phyloP scores from a whole-genome alignment of 2,797 vertebrate genomes.

The Pseudomugil tenellus region DNA sequence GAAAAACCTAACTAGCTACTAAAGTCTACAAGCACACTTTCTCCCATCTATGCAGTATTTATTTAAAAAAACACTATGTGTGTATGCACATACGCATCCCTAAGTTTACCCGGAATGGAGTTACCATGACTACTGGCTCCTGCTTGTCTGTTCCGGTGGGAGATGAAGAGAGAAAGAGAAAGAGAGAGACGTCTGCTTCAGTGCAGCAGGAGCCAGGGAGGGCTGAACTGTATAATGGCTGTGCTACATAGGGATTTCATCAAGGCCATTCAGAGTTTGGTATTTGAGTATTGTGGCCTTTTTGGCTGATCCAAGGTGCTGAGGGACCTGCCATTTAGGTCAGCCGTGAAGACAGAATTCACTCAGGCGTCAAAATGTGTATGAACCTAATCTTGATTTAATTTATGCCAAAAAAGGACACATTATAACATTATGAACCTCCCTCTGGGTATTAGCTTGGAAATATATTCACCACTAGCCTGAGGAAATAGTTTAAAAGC shows the following conservation, averaged over 20 bases:
- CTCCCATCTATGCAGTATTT: slow-evolving; percentile 64
- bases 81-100: slow-evolving; percentile 58
- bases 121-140: slow-evolving; percentile 83
- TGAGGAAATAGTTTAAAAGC: not conserved
- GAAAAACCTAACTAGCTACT: slow-evolving; percentile 35
- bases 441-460: slow-evolving; percentile 3
- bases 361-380: slow-evolving; percentile 27
- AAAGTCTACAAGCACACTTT: slow-evolving; percentile 35
- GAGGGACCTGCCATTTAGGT: slow-evolving; percentile 59
- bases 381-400: slow-evolving; percentile 26
- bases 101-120: slow-evolving; percentile 77
- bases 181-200: slow-evolving; percentile 48
- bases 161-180: slow-evolving; percentile 37
- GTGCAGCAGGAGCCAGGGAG: slow-evolving; percentile 48
- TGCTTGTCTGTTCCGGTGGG: slow-evolving; percentile 69
- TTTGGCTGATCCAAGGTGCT: slow-evolving; percentile 47
- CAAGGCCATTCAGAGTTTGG: slow-evolving; percentile 77
- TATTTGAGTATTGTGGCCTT: slow-evolving; percentile 63
- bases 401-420: slow-evolving; percentile 25
- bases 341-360: slow-evolving; percentile 30
- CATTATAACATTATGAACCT: slow-evolving; percentile 28
- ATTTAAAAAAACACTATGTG: slow-evolving; percentile 45
- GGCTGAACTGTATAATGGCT: slow-evolving; percentile 70
- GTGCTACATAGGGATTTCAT: slow-evolving; percentile 76
- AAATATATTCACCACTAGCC: not conserved